phyloP scores from a whole-genome alignment of 2,113 vertebrate species.

The Scartelaos histophorus region DNA sequence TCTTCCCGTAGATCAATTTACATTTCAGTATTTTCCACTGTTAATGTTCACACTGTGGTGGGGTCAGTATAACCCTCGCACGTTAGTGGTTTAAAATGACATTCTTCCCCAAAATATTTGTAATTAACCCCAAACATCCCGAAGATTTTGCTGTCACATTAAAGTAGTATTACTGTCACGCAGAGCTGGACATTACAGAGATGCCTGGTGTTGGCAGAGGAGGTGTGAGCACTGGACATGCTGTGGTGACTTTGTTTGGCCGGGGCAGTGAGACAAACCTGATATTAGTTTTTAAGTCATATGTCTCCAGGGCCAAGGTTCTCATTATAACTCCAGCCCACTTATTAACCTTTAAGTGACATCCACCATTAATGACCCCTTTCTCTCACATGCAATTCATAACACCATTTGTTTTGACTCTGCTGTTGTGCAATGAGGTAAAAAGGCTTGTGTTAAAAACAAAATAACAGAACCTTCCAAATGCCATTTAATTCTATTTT shows the following conservation, averaged over 20 bases:
- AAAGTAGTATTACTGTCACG: conserved; percentile 45
- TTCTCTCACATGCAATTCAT: not conserved
- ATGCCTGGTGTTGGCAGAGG: conserved; percentile 39
- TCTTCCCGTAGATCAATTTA: conserved; percentile 57
- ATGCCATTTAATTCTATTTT: not conserved
- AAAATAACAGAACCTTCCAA: not conserved
- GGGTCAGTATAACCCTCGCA: conserved; percentile 14
- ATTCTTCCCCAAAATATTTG: conserved; percentile 12
- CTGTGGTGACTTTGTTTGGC: conserved; percentile 49
- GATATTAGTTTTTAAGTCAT: conserved; percentile 58
- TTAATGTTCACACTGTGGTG: conserved; percentile 11
- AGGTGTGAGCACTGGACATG: conserved; percentile 13
- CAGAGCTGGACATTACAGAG: conserved; percentile 15
- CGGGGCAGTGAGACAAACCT: conserved; percentile 47
- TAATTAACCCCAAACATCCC: conserved; percentile 19
- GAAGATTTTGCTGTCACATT: conserved; percentile 57
- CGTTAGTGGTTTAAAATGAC: not conserved
- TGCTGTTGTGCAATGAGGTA: not conserved
- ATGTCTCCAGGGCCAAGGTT: conserved; percentile 11
- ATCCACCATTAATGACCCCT: not conserved
- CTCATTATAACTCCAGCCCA: conserved; percentile 38
- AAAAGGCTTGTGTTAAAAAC: too few species aligned
- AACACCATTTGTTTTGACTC: not conserved
- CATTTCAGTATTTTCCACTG: conserved; percentile 37
- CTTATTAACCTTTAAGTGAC: conserved; percentile 38